These are phyloP conservation scores for Clarias magur DNA, from an alignment of 2,113 vertebrate species.

Conservation along the genomic window DNA sequence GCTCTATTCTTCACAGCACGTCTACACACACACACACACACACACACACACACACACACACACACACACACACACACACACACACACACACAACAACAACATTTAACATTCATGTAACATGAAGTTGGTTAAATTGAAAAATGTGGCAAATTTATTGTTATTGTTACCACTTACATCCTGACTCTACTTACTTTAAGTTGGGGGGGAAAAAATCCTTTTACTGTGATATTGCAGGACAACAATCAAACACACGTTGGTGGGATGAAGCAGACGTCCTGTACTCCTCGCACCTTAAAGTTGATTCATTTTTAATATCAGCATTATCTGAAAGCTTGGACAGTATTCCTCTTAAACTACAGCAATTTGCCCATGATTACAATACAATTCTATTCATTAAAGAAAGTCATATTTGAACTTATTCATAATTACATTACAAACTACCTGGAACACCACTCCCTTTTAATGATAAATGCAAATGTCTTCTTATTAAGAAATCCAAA, in stretches of 20 bases:
- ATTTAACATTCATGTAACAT: not conserved
- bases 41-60: slow-evolving; percentile 30
- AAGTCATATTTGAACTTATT: not conserved
- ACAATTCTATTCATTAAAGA: not conserved
- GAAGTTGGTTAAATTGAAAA: not conserved
- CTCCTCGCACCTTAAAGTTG: not conserved
- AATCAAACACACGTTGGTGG: not conserved
- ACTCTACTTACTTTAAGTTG: not conserved
- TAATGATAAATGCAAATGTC: not conserved
- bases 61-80: slow-evolving; percentile 42
- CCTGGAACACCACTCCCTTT: not conserved
- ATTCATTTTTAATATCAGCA: not conserved
- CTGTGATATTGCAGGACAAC: not conserved
- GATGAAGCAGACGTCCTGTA: not conserved
- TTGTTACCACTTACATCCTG: not conserved
- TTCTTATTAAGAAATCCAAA: not conserved
- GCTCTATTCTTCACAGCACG: not conserved
- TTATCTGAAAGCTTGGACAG: not conserved
- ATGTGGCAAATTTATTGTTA: not conserved
- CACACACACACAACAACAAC: slow-evolving; percentile 13
- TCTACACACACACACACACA: not conserved
- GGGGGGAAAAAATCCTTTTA: not conserved
- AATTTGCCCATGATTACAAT: not conserved
- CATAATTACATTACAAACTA: not conserved
- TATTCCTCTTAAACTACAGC: not conserved